A percentile compares a stretch with the other conserved stretches of the same genome.
phyloP scores from a whole-genome alignment of 2,113 vertebrate species.

The Entelurus aequoreus region DNA sequence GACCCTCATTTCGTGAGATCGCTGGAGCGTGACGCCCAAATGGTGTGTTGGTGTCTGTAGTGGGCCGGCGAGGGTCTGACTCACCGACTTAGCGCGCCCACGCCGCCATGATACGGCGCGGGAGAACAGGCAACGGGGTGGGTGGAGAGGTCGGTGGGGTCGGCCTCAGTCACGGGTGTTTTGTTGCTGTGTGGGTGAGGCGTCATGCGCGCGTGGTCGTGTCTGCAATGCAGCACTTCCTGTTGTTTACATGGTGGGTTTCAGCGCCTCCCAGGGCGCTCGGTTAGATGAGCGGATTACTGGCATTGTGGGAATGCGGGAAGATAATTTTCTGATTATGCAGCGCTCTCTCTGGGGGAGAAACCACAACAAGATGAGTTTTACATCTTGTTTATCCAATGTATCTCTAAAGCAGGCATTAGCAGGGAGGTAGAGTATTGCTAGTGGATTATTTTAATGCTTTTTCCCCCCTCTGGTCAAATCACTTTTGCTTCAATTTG shows the following conservation, averaged over 20 bases:
- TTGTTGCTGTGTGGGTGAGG: slow-evolving; percentile 50
- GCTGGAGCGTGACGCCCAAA: slow-evolving; percentile 52
- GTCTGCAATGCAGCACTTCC: slow-evolving; percentile 64
- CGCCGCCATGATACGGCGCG: slow-evolving; percentile 45
- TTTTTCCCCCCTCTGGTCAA: neutral
- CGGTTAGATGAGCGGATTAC: slow-evolving; percentile 62
- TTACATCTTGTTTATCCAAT: slow-evolving; percentile 49
- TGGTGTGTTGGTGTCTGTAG: slow-evolving; percentile 58
- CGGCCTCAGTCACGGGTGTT: slow-evolving; percentile 17
- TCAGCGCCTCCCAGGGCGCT: slow-evolving; percentile 49
- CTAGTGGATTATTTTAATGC: slow-evolving; percentile 12
- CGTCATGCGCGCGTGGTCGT: slow-evolving; percentile 45
- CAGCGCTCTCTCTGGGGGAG: slow-evolving; percentile 41
- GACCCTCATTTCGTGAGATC: slow-evolving; percentile 48
- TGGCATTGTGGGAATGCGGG: slow-evolving; percentile 40
- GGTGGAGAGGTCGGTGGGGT: slow-evolving; percentile 28
- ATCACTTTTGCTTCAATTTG: neutral
- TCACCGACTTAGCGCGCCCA: slow-evolving; percentile 54
- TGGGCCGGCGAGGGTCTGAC: slow-evolving; percentile 57
- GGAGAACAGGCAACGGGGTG: slow-evolving; percentile 48
- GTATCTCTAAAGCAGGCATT: slow-evolving; percentile 16
- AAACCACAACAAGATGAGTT: slow-evolving; percentile 45
- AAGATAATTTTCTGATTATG: slow-evolving; percentile 56
- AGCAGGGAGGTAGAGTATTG: slow-evolving; percentile 21
- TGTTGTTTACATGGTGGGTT: slow-evolving; percentile 56